These are phyloP conservation scores for Zelostemma sp. DNA, from an alignment of 1,140 invertebrate species.

Conservation along the genomic window DNA sequence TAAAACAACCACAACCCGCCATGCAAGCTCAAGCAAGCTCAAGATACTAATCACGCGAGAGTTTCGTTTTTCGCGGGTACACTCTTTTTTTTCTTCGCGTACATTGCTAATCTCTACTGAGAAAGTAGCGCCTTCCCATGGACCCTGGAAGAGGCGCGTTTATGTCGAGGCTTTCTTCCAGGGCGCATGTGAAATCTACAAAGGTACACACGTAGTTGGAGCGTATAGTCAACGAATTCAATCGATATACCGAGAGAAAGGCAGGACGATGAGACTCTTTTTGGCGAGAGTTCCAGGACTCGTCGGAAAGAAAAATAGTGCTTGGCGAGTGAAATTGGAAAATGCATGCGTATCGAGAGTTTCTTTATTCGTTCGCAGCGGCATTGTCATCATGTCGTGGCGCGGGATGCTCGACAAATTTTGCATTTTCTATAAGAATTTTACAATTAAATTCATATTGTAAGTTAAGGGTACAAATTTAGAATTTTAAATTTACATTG, in stretches of 20 bases:
- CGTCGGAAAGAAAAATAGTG: conserved; percentile 23
- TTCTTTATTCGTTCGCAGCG: conserved; percentile 24
- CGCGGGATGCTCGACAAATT: not conserved
- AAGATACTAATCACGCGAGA: conserved; percentile 53
- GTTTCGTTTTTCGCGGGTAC: conserved; percentile 44
- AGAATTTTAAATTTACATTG: no score
- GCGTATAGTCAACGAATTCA: conserved; percentile 32
- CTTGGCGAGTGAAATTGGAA: conserved; percentile 39
- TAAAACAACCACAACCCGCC: conserved; percentile 72
- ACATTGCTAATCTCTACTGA: conserved; percentile 18
- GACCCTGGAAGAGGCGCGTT: conserved; percentile 17
- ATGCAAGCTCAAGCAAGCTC: conserved; percentile 71
- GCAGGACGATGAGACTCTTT: conserved; percentile 20
- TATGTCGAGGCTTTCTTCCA: conserved; percentile 10
- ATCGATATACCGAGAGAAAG: conserved; percentile 30
- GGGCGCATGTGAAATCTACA: conserved; percentile 36
- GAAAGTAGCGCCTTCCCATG: conserved; percentile 28
- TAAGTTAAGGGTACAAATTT: not conserved
- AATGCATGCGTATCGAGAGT: conserved; percentile 40
- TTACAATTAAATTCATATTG: no score
- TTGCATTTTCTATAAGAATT: no score
- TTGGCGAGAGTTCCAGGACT: conserved; percentile 1
- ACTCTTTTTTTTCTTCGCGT: conserved; percentile 15
- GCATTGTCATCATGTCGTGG: conserved; percentile 20
- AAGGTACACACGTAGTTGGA: conserved; percentile 37